Evolutionary conservation across 2,797 vertebrate species (phyloP).

Genomic region (Discoglossus pictus): DNA sequence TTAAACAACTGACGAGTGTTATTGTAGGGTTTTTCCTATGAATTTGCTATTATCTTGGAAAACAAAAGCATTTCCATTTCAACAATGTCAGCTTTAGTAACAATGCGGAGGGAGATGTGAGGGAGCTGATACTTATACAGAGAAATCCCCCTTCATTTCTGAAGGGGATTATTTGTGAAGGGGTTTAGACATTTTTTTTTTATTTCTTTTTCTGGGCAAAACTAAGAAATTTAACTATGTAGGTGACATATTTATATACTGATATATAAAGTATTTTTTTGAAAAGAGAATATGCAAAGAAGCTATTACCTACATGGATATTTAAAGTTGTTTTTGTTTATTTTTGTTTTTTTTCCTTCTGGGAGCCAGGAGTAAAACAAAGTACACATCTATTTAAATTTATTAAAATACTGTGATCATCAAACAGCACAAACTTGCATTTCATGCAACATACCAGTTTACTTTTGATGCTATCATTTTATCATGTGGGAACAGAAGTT

Average conservation of each 20-base stretch:
- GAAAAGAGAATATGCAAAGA: constrained; percentile 71
- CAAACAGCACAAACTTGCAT: constrained; percentile 70
- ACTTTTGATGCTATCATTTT: constrained; percentile 64
- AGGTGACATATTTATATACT: constrained; percentile 73
- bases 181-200: constrained; percentile 60
- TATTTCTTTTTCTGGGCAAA: constrained; percentile 64
- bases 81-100: constrained; percentile 71
- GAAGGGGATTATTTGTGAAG: constrained; percentile 37
- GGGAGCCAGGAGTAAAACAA: constrained; percentile 68
- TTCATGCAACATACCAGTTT: constrained; percentile 68
- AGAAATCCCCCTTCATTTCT: constrained; percentile 46
- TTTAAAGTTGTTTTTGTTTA: constrained; percentile 71
- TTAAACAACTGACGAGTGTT: constrained; percentile 75
- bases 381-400: constrained; percentile 72
- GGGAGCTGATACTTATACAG: constrained; percentile 57
- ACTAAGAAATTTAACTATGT: constrained; percentile 64
- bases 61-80: constrained; percentile 68
- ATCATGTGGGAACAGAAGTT: constrained; percentile 67
- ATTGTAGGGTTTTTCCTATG: constrained; percentile 63
- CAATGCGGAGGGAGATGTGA: constrained; percentile 52
- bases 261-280: constrained; percentile 75
- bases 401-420: constrained; percentile 70
- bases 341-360: constrained; percentile 72
- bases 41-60: constrained; percentile 61
- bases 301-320: constrained; percentile 75